Conservation (phyloP, 1,140 invertebrate species). For the Fopius arisanus region DNA sequence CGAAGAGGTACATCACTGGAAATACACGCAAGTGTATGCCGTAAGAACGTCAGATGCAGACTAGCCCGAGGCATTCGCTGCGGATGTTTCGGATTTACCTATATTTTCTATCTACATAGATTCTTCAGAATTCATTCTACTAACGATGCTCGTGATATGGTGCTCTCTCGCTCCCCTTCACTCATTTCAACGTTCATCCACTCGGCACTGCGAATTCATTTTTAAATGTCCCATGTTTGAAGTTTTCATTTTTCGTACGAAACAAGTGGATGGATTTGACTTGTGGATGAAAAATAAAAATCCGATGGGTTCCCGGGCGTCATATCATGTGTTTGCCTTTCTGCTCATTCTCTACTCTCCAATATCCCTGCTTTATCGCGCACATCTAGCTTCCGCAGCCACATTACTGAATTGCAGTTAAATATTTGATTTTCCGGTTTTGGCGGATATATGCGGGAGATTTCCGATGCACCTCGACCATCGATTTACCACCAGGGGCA, state of each 20-base stretch:
- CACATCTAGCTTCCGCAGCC: not conserved
- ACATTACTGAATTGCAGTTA: constrained; percentile 24
- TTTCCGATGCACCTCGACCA: not conserved
- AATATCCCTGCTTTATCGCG: not conserved
- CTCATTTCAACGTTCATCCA: not conserved
- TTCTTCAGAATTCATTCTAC: not conserved
- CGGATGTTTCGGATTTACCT: constrained; percentile 25
- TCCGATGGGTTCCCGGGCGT: too few relatives aligned
- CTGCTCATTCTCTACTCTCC: not conserved
- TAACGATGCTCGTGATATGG: not conserved
- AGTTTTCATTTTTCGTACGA: too few relatives aligned
- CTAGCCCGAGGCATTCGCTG: constrained; percentile 14
- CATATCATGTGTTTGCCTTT: not conserved
- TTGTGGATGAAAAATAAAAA: too few relatives aligned
- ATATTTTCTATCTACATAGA: constrained; percentile 18
- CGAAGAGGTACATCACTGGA: not conserved
- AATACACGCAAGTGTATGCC: not conserved
- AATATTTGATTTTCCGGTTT: constrained; percentile 22
- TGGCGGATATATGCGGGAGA: not conserved
- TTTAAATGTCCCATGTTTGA: not conserved
- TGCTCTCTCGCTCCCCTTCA: not conserved
- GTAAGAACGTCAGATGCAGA: constrained; percentile 29
- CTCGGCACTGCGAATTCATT: not conserved
- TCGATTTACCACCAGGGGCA: not conserved
- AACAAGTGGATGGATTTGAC: not conserved